phyloP scores from a whole-genome alignment of 1,140 invertebrate genomes.

The Argopecten irradians region DNA sequence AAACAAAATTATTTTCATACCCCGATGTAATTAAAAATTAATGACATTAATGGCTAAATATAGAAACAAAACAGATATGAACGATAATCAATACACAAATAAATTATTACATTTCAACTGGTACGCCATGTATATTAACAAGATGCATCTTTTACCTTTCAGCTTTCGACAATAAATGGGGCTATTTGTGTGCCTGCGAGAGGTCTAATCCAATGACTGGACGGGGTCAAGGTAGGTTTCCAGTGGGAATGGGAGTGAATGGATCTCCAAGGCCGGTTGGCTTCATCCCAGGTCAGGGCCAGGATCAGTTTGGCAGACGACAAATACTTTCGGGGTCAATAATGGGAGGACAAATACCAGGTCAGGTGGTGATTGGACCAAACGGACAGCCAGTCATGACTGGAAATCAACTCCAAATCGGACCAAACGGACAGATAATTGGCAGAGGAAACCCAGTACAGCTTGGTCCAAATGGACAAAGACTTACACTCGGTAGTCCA shows the following conservation, averaged over 20 bases:
- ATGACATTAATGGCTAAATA: too few species aligned
- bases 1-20: too few species aligned
- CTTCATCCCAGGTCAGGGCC: not conserved
- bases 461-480: not conserved
- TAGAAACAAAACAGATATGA: too few species aligned
- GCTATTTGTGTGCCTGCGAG: not conserved
- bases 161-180: not conserved
- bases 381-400: not conserved
- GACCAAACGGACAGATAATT: not conserved
- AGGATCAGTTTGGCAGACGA: not conserved
- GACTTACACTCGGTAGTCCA: not conserved
- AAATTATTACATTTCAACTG: too few species aligned
- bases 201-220: not conserved
- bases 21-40: too few species aligned
- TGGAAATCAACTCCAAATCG: not conserved
- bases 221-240: not conserved
- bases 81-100: too few species aligned
- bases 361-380: not conserved
- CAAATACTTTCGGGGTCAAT: not conserved
- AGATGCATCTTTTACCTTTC: not conserved
- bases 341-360: not conserved
- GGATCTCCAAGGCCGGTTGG: not conserved
- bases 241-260: not conserved
- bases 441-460: not conserved
- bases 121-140: too few species aligned